Conservation (phyloP, 2,113 vertebrate genomes). For the Pavo muticus region DNA sequence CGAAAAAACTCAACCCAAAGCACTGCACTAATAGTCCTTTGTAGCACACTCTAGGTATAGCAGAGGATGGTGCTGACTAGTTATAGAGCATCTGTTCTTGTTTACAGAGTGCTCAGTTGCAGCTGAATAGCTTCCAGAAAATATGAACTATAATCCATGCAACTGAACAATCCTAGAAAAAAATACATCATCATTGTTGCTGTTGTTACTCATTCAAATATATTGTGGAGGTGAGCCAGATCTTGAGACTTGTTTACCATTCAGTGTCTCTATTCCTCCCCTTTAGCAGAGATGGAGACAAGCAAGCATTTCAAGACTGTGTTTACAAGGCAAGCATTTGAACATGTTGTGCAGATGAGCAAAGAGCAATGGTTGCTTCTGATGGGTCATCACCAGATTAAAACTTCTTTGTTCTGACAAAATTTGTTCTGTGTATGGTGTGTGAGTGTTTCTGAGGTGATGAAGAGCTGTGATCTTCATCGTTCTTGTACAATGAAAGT, state of each 20-base stretch:
- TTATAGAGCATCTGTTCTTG: neutral
- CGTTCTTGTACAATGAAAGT: neutral
- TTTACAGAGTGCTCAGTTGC: neutral
- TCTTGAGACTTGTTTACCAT: neutral
- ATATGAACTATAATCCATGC: neutral
- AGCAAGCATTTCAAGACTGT: neutral
- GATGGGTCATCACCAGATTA: neutral
- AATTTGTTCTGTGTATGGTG: neutral
- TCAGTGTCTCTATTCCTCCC: neutral
- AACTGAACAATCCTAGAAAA: neutral
- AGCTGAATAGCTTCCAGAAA: conserved; percentile 13
- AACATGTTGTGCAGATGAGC: neutral
- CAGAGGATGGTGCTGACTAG: neutral
- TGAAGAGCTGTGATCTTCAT: neutral
- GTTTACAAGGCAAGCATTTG: neutral
- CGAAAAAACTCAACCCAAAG: neutral
- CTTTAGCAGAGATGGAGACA: neutral
- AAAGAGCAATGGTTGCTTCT: neutral
- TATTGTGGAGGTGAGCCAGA: neutral
- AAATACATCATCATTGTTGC: neutral
- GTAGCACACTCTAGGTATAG: neutral
- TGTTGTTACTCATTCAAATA: neutral
- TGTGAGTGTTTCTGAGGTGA: neutral
- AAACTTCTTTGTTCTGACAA: neutral
- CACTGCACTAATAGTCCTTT: neutral